Conservation (phyloP, 2,797 vertebrate genomes). For the Chaenodraco wilsoni region DNA sequence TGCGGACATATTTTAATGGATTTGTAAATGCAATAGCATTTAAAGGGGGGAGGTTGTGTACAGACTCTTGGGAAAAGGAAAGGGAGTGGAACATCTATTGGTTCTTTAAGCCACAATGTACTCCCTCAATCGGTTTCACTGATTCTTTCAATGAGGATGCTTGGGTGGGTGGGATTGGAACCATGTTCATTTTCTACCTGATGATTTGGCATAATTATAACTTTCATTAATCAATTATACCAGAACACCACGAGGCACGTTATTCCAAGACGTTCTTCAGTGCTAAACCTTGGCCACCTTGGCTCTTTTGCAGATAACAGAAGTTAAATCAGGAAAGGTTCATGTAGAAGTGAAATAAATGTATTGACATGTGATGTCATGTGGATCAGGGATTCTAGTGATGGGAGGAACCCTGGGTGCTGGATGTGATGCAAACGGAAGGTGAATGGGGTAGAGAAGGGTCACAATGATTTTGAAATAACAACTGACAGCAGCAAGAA, state of each 20-base stretch:
- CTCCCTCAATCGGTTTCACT: conserved; percentile 45
- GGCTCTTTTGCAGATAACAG: background rate
- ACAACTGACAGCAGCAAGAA: background rate
- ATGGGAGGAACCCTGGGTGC: background rate
- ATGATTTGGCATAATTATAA: conserved; percentile 54
- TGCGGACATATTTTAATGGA: conserved; percentile 71
- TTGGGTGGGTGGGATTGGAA: conserved; percentile 45
- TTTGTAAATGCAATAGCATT: conserved; percentile 73
- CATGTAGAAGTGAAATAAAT: background rate
- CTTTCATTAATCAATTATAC: conserved; percentile 50
- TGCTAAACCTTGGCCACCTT: background rate
- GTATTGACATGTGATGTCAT: background rate
- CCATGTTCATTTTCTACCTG: conserved; percentile 49
- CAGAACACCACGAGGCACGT: conserved; percentile 8
- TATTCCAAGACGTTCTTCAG: background rate
- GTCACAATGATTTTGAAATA: background rate
- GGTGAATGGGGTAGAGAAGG: background rate
- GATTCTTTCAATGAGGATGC: conserved; percentile 34
- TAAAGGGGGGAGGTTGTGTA: conserved; percentile 29
- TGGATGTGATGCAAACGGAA: background rate
- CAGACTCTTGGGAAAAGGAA: conserved; percentile 23
- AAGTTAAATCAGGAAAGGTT: background rate
- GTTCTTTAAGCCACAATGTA: conserved; percentile 39
- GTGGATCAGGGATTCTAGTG: background rate
- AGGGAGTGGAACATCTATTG: conserved; percentile 40